These are phyloP conservation scores for Papilio polyxenes DNA, from an alignment of 1,140 invertebrate species.

Conservation along the genomic window DNA sequence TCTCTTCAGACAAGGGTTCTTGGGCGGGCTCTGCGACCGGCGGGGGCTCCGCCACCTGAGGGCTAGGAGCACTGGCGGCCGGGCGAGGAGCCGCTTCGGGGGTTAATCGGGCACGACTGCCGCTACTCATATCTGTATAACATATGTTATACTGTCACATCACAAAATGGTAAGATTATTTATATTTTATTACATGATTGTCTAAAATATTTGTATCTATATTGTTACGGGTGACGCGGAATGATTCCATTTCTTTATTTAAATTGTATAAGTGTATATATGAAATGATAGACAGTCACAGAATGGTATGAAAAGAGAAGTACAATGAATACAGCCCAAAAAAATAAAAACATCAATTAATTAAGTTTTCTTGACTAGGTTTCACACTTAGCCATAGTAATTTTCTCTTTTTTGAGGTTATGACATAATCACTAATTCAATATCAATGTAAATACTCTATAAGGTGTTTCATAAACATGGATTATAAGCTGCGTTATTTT, in stretches of 20 bases:
- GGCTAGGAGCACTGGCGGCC: slow-evolving; percentile 27
- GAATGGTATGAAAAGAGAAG: too few relatives aligned
- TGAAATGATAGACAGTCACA: not conserved
- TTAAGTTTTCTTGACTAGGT: too few relatives aligned
- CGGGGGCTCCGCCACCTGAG: slow-evolving; percentile 26
- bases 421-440: too few relatives aligned
- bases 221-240: not conserved
- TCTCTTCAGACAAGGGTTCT: slow-evolving; percentile 60
- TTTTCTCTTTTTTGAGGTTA: too few relatives aligned
- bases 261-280: not conserved
- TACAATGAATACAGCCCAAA: too few relatives aligned
- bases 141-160: not conserved
- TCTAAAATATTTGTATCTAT: not conserved
- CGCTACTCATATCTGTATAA: slow-evolving; percentile 50
- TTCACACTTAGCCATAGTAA: too few relatives aligned
- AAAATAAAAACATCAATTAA: too few relatives aligned
- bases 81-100: slow-evolving; percentile 35
- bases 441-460: too few relatives aligned
- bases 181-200: not conserved
- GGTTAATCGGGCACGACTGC: slow-evolving; percentile 54
- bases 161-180: not conserved
- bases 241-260: too few relatives aligned
- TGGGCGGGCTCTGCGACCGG: slow-evolving; percentile 39
- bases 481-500: too few relatives aligned
- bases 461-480: too few relatives aligned